phyloP scores from a whole-genome alignment of 1,140 invertebrate genomes.

The Pseudomyrmex gracilis region DNA sequence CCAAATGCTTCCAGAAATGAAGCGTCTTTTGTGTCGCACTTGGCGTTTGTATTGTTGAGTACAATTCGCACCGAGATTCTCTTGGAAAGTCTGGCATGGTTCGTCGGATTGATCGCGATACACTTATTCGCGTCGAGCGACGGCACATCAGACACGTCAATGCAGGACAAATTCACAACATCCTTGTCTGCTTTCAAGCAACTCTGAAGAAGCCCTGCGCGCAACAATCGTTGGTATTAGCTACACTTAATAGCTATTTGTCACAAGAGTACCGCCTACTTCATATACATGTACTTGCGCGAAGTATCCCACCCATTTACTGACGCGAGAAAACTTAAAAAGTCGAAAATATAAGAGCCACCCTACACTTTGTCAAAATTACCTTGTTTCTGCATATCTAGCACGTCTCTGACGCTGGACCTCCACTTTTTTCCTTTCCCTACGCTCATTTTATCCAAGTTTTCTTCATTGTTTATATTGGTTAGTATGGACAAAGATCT shows the following conservation, averaged over 20 bases:
- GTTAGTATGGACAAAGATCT: slow-evolving; percentile 83
- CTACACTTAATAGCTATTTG: slow-evolving; percentile 20
- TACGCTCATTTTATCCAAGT: slow-evolving; percentile 73
- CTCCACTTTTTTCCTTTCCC: slow-evolving; percentile 81
- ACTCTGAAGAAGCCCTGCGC: slow-evolving; percentile 69
- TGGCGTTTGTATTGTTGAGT: slow-evolving; percentile 69
- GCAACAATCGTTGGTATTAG: slow-evolving; percentile 1
- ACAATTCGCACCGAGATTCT: slow-evolving; percentile 79
- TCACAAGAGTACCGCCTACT: background rate
- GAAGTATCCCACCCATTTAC: too few species aligned
- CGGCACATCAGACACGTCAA: slow-evolving; percentile 38
- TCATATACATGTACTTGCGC: too few species aligned
- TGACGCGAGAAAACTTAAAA: too few species aligned
- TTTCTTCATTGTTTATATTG: slow-evolving; percentile 71
- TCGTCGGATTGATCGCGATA: slow-evolving; percentile 41
- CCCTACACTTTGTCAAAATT: slow-evolving; percentile 45
- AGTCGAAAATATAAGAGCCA: background rate
- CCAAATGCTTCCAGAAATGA: slow-evolving; percentile 78
- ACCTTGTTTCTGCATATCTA: slow-evolving; percentile 81
- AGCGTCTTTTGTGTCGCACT: slow-evolving; percentile 68
- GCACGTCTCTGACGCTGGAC: slow-evolving; percentile 75
- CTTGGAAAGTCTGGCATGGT: slow-evolving; percentile 50
- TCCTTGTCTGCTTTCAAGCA: slow-evolving; percentile 65
- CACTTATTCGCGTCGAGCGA: background rate
- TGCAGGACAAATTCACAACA: slow-evolving; percentile 49